These are phyloP conservation scores for Colaptes auratus DNA, from an alignment of 2,113 vertebrate genomes.

Conservation along the genomic window DNA sequence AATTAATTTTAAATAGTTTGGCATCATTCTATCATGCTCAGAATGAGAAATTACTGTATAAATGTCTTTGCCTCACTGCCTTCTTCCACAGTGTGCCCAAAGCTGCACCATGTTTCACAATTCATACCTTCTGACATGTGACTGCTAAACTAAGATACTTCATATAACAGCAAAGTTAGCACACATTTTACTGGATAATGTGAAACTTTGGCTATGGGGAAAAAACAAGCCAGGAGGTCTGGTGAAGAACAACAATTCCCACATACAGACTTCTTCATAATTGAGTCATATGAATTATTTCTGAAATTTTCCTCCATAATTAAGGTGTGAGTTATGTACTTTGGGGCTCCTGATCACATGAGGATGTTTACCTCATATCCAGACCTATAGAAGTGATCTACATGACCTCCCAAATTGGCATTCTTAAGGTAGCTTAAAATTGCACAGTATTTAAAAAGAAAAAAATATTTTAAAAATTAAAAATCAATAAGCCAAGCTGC, in stretches of 20 bases:
- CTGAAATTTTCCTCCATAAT: neutral
- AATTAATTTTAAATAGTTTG: neutral
- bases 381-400: neutral
- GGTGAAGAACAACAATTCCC: neutral
- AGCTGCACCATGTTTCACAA: rapidly evolving
- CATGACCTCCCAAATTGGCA: neutral
- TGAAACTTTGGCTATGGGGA: neutral
- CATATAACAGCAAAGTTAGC: neutral
- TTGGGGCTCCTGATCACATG: neutral
- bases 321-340: neutral
- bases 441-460: neutral
- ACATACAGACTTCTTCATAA: neutral
- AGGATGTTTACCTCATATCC: neutral
- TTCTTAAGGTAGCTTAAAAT: neutral
- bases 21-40: neutral
- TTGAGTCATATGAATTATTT: neutral
- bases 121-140: neutral
- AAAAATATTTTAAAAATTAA: neutral
- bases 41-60: neutral
- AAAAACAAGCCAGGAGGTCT: neutral
- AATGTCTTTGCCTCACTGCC: neutral
- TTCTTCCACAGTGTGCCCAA: rapidly evolving
- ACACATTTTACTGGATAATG: neutral
- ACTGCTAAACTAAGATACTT: neutral
- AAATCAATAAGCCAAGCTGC: neutral